Evolutionary conservation across 2,888 invertebrate species (phyloP), one percentile per base, ranked within the genome.

Genomic region (Hyppa rectilinea): DNA sequence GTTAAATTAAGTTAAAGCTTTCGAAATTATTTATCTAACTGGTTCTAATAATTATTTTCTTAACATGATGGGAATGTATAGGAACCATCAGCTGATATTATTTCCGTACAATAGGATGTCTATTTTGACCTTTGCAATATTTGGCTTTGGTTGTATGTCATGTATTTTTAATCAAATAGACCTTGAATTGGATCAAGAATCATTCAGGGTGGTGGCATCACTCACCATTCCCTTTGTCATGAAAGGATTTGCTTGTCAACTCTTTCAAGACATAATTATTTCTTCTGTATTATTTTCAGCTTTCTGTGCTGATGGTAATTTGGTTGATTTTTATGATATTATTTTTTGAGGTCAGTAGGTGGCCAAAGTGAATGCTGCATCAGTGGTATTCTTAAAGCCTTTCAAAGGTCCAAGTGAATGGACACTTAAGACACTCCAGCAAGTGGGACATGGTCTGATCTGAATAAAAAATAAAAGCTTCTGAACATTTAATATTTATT

Each of bases 81-180:
- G 26, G 23, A 38, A 47, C 2, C 12, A 59, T 53, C 52, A 76
- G 47, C 45, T 53, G 34, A 55, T 20, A 36, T 36, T 10, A 49
- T 49, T 38, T 52, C 38, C 50, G 6, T 50, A 31, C 26, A 36
- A 38, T 2, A 3, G 17, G 5, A 45, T 47, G 14, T 56, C 43
- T 45, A 45, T 52, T 56, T 45, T 12, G 17, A 38, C 40, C 20
- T 31, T 34, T 38, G 17, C 17, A 31, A n/a, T 45, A 31, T 56
- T 53, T 40, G 10, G 26, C 6, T 71, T 50, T 45, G 20, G 2
- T n/a, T 74, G 12, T 29, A 50, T 56, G 12, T 50, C 23, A 50
- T 56, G 12, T 50, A 34, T 40, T 58, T 38, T 23, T 20, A 29
- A n/a, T 59, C 59, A 9, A 2, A 5, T 6, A 40, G 10, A 45